Conservation (phyloP, 2,797 vertebrate species). For the Hippoglossus hippoglossus region DNA sequence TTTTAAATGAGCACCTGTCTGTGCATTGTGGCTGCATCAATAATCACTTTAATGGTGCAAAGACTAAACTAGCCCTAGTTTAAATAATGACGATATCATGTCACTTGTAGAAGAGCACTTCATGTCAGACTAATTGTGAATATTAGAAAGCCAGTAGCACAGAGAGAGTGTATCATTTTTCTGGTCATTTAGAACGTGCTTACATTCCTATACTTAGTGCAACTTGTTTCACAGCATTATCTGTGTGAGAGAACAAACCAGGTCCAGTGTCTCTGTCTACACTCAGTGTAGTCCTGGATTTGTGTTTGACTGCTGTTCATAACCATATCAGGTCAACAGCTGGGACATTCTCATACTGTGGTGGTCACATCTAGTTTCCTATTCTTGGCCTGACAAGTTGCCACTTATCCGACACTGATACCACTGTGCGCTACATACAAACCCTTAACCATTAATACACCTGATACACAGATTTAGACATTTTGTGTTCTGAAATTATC, state of each 20-base stretch:
- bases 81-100: conserved; percentile 40
- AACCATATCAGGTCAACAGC: conserved; percentile 81
- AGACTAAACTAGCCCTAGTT: conserved; percentile 30
- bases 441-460: conserved; percentile 9
- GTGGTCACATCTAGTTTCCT: conserved; percentile 46
- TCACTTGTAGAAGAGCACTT: conserved; percentile 62
- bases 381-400: conserved; percentile 65
- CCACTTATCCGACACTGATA: conserved; percentile 7
- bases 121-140: conserved; percentile 21
- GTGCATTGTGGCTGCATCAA: too few species aligned
- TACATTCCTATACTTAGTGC: conserved; percentile 16
- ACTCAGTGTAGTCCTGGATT: conserved; percentile 36
- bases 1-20: too few species aligned
- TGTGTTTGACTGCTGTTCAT: conserved; percentile 53
- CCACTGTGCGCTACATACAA: conserved; percentile 10
- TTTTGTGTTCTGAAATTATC: not conserved
- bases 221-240: conserved; percentile 9
- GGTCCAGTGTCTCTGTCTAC: conserved; percentile 37
- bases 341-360: conserved; percentile 75
- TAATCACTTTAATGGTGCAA: not conserved
- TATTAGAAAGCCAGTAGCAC: conserved; percentile 6
- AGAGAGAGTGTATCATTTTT: conserved; percentile 1
- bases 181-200: not conserved
- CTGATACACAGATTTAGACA: not conserved
- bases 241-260: conserved; percentile 24